Evolutionary conservation across 2,113 vertebrate genomes (phyloP).

Genomic region (Calonectris borealis): DNA sequence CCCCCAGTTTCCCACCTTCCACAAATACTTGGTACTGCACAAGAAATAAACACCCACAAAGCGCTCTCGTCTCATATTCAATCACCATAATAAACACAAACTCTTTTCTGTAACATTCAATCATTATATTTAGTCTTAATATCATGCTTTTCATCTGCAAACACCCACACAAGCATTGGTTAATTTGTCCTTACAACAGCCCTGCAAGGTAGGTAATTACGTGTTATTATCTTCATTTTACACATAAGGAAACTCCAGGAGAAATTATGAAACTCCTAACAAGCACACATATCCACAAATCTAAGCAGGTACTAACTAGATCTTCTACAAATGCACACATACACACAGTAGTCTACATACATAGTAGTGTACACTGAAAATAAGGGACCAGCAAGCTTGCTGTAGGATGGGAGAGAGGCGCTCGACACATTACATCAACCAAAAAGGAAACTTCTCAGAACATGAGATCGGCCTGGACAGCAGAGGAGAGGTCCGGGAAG

Average conservation of each 20-base stretch:
- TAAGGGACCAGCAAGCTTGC: background rate
- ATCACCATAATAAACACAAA: slow-evolving; percentile 32
- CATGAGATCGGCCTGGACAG: accelerated
- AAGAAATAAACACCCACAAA: slow-evolving; percentile 11
- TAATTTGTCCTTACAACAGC: slow-evolving; percentile 66
- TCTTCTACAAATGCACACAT: background rate
- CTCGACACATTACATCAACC: accelerated
- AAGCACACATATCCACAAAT: background rate
- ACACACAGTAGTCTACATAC: background rate
- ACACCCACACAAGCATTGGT: slow-evolving; percentile 56
- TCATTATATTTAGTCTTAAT: slow-evolving; percentile 62
- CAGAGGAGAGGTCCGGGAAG: background rate
- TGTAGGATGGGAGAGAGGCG: background rate
- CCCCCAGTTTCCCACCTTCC: background rate
- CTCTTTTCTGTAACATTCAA: slow-evolving; percentile 39
- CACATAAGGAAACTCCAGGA: slow-evolving; percentile 37
- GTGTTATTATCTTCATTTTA: slow-evolving; percentile 53
- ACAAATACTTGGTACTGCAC: background rate
- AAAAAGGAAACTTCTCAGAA: background rate
- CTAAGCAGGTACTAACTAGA: background rate
- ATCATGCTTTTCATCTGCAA: slow-evolving; percentile 56
- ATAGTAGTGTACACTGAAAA: background rate
- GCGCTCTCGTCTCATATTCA: background rate
- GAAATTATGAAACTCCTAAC: slow-evolving; percentile 49
- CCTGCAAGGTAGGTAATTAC: slow-evolving; percentile 58